Percentiles rank a stretch among this genome's conserved stretches.
Conservation (phyloP, 2,888 invertebrate species). For the Luperina nickerlii region DNA sequence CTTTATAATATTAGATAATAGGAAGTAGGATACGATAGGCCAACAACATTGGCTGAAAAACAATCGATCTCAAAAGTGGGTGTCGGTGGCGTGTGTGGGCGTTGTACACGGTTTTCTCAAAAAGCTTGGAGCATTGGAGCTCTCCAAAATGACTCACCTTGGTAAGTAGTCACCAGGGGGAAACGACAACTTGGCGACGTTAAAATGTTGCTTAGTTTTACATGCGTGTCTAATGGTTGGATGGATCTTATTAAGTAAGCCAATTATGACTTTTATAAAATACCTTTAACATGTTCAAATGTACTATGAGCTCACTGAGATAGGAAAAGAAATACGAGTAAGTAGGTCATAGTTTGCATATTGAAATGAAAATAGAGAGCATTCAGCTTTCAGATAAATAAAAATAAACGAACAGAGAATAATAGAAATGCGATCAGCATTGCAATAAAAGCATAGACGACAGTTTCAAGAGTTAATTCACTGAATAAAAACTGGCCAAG, state of each 20-base stretch:
- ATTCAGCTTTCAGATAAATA: neutral
- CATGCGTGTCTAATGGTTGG: neutral
- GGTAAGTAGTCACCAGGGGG: neutral
- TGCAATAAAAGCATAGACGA: neutral
- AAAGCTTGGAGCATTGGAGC: neutral
- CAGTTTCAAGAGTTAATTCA: neutral
- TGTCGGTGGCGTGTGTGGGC: too few species aligned
- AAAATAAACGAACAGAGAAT: neutral
- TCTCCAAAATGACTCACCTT: constrained; percentile 20
- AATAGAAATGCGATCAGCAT: neutral
- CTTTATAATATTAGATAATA: too few species aligned
- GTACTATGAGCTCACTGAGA: neutral
- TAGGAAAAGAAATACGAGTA: too few species aligned
- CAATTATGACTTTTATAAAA: neutral
- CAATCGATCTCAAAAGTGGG: too few species aligned
- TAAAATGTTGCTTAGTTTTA: neutral
- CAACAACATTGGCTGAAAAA: too few species aligned
- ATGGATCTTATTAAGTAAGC: neutral
- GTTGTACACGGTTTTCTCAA: too few species aligned
- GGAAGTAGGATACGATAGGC: too few species aligned
- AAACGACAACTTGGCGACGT: constrained; percentile 8
- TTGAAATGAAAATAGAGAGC: too few species aligned
- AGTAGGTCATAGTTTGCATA: too few species aligned
- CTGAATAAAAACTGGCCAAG: neutral
- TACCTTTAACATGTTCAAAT: neutral